These are phyloP conservation scores for Sebastolobus alascanus DNA, from an alignment of 2,797 vertebrate genomes.

Conservation along the genomic window DNA sequence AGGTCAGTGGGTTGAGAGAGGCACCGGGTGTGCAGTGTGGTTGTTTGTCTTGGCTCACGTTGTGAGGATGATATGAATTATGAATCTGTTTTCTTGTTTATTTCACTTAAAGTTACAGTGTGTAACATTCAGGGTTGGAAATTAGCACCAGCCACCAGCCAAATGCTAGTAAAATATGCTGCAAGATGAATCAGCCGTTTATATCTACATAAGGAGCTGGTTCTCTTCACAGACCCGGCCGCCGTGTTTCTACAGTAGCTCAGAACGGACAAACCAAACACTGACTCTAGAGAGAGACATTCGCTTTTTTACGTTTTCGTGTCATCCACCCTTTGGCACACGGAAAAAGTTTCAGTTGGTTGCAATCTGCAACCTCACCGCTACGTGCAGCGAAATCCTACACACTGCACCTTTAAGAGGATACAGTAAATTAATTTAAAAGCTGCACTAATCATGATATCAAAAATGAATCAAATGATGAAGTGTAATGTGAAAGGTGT, in stretches of 20 bases:
- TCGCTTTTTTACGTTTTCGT: no score
- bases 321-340: background rate
- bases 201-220: no score
- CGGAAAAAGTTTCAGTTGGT: background rate
- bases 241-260: no score
- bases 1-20: slow-evolving; percentile 84
- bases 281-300: no score
- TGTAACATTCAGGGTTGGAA: no score
- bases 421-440: background rate
- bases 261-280: no score
- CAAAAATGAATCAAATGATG: background rate
- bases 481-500: background rate
- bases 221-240: no score
- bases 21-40: background rate
- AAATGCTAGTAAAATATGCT: no score
- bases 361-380: background rate
- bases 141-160: no score
- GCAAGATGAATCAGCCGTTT: no score
- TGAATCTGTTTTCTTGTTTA: background rate
- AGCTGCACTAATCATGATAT: background rate
- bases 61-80: background rate
- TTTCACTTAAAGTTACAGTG: background rate
- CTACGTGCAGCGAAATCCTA: background rate
- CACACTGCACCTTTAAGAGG: background rate
- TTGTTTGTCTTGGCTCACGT: background rate